Base-by-base conservation (phyloP, 1,140 invertebrate species). In the Penaeus indicus region DNA sequence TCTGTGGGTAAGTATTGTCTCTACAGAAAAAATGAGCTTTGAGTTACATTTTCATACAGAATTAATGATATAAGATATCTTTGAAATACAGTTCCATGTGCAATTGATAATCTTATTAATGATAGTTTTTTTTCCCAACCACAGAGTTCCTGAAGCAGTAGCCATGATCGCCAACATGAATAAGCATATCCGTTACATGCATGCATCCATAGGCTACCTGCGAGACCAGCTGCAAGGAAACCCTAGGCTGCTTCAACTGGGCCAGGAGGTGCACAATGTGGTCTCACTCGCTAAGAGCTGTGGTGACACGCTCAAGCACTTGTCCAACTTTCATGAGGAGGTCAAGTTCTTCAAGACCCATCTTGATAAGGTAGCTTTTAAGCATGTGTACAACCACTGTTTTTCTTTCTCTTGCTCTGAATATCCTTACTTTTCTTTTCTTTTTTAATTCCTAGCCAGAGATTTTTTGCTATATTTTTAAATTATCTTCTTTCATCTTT, bases 81-180 rank as follows among this genome's bases (percentile, higher is more conserved):
- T 16, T 54, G 54, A 54, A 54, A 54, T 54, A 16, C 10, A 54
- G 54, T 13, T 54, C 54, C 16, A 2, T 54, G 0, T 13, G 54
- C 8, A 0, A 54, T 13, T 61, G 32, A 69, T 54, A 47, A 27
- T 67, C 19, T 25, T 60, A 16, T 27, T 60, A 42, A 8, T 42
- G 38, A 42, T 8, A 42, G 1, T 25, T 32, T 64, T 18, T 19
- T 11, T 22, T 10, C 62, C 5, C 32, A 22, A 54, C 92, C 90
- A 22, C 91, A 94, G 93, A 25, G 93, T 93, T 91, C 91, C 92
- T 54, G 93, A 94, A 91, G 92, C 92, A 60, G 91, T 92, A n/a
- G 92, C 93, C 5, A 92, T 94, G 88, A 91, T 94, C 54, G 92
- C 91, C 18, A 94, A 94, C 88, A 92, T 94, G 25, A 92, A 92